Evolutionary conservation across 1,140 invertebrate species (phyloP).

Genomic region (Melitaea cinxia): DNA sequence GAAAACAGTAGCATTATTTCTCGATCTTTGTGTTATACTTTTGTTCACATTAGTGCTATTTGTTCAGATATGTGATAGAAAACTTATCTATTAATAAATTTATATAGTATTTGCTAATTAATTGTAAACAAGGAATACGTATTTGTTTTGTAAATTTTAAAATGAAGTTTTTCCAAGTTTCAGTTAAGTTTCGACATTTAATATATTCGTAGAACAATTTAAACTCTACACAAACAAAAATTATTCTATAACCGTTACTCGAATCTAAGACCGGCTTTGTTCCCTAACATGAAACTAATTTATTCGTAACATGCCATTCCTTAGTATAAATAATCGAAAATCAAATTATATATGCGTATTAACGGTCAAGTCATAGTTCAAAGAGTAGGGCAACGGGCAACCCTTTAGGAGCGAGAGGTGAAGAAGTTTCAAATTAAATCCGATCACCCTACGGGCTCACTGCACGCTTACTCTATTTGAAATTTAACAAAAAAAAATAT

Average conservation of each 20-base stretch:
- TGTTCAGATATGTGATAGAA: too few relatives aligned
- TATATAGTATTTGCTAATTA: too few relatives aligned
- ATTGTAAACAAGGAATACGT: too few relatives aligned
- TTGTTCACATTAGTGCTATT: too few relatives aligned
- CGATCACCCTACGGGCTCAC: constrained; percentile 52
- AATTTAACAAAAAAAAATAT: constrained; percentile 49
- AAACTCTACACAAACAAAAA: neutral
- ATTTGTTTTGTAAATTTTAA: too few relatives aligned
- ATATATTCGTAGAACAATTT: constrained; percentile 7
- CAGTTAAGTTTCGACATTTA: too few relatives aligned
- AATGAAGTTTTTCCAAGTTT: too few relatives aligned
- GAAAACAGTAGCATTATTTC: too few relatives aligned
- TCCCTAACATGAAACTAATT: constrained; percentile 80
- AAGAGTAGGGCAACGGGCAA: constrained; percentile 80
- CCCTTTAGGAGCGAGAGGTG: constrained; percentile 72
- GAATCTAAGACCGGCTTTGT: constrained; percentile 71
- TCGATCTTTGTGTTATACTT: too few relatives aligned
- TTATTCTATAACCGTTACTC: constrained; percentile 66
- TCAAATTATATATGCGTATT: constrained; percentile 81
- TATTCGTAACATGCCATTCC: constrained; percentile 74
- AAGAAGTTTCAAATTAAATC: constrained; percentile 77
- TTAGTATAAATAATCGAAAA: constrained; percentile 77
- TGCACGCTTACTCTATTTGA: constrained; percentile 69
- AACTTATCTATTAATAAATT: too few relatives aligned
- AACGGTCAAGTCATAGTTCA: constrained; percentile 82